Percentiles rank a stretch among this genome's conserved stretches.
Evolutionary conservation across 2,113 vertebrate species (phyloP).

Genomic region (human): GRCh38 chr6:5263001-5263500

Average conservation of each 20-base stretch:
- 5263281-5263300: constrained; percentile 2
- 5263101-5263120: neutral
- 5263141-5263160: constrained; percentile 1
- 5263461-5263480: neutral
- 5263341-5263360: neutral
- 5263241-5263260: neutral
- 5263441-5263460: constrained; percentile 17
- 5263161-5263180: neutral
- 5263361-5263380: neutral
- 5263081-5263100: neutral
- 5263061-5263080: neutral
- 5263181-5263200: neutral
- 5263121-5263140: constrained; percentile 26
- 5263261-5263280: neutral
- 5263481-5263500: neutral
- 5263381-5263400: neutral
- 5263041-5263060: constrained; percentile 15
- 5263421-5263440: neutral
- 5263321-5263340: neutral
- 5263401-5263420: neutral
- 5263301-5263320: neutral
- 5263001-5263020: neutral
- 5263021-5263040: neutral
- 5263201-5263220: neutral
- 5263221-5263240: neutral